Evolutionary conservation across 2,888 invertebrate species (phyloP).

Genomic region (Xylophagus ater): DNA sequence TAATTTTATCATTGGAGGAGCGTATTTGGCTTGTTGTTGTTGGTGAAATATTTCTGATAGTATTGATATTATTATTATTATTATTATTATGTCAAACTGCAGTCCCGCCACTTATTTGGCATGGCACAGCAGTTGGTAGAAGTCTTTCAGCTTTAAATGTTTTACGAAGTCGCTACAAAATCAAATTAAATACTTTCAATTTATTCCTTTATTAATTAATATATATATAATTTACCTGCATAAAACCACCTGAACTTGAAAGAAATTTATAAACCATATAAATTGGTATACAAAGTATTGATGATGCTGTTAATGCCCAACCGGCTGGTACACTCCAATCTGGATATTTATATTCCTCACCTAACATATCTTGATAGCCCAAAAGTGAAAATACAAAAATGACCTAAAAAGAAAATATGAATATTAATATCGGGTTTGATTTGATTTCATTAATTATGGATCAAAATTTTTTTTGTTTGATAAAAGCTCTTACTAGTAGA

Average conservation of each 20-base stretch:
- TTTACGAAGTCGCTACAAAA: slow-evolving; percentile 18
- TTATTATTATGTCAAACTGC: slow-evolving; percentile 38
- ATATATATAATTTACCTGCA: slow-evolving; percentile 36
- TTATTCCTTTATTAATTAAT: neutral
- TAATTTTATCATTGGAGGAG: slow-evolving; percentile 6
- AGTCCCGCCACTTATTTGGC: slow-evolving; percentile 32
- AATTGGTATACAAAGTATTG: slow-evolving; percentile 72
- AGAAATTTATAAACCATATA: slow-evolving; percentile 70
- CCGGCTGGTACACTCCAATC: slow-evolving; percentile 72
- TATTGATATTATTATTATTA: slow-evolving; percentile 22
- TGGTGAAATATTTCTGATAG: slow-evolving; percentile 19
- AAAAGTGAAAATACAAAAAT: slow-evolving; percentile 76
- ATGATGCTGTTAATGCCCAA: slow-evolving; percentile 72
- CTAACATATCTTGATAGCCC: slow-evolving; percentile 70
- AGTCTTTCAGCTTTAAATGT: slow-evolving; percentile 30
- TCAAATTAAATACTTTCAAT: neutral
- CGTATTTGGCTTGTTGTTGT: slow-evolving; percentile 16
- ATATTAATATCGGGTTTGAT: slow-evolving; percentile 17
- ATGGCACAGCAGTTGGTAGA: slow-evolving; percentile 33
- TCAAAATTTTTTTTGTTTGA: neutral
- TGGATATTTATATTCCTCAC: slow-evolving; percentile 62
- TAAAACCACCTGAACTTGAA: slow-evolving; percentile 52
- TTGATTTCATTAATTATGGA: neutral
- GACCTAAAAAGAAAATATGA: slow-evolving; percentile 41
- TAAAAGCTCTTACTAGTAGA: slow-evolving; percentile 53